Evolutionary conservation across 2,888 invertebrate species (phyloP), one percentile per base, ranked within the genome.

Genomic region (Drosophila sordidapex): DNA sequence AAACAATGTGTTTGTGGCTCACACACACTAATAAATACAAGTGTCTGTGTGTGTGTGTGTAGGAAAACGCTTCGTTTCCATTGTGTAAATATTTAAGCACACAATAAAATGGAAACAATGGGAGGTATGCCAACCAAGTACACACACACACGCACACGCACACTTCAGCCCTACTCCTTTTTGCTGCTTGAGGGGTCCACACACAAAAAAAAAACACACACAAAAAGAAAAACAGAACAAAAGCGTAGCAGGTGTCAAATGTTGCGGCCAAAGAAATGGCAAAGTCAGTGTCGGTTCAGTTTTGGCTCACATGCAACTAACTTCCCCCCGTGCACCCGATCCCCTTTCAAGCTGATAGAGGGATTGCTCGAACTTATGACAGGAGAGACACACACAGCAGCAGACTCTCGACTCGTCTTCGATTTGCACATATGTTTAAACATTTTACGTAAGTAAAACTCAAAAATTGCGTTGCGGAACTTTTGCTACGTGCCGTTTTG

Each of bases 61-160:
- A 77, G 71, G 78, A 35, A 82, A 82, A 76, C 73, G 73, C 73
- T 82, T 76, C 84, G 81, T 84, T 79, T 83, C 84, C 86, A 77
- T 84, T 85, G 83, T 87, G 85, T 87, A 87, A 84, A 85, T 87
- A 87, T 85, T 85, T 84, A 84, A 85, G 87, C 84, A 85, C 77
- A 85, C 87, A 82, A 85, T 85, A 84, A 86, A 85, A 84, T 82
- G 85, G 63, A 76, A 79, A 79, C 76, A 79, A 77, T 77, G 66
- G 69, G 53, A 51, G 77, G 65, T 65, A 75, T 72, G 60, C 65
- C 56, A 59, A 48, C 58, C 78, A 65, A 74, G 54, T 48, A 21
- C 57, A 25, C 51, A 18, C 38, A 36, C 52, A 8, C 46, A 40
- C 43, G 25, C 11, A 43, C n/a, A 21, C 46, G 4, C 46, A 21